phyloP scores from a whole-genome alignment of 2,113 vertebrate genomes.

The Tachysurus vachellii region DNA sequence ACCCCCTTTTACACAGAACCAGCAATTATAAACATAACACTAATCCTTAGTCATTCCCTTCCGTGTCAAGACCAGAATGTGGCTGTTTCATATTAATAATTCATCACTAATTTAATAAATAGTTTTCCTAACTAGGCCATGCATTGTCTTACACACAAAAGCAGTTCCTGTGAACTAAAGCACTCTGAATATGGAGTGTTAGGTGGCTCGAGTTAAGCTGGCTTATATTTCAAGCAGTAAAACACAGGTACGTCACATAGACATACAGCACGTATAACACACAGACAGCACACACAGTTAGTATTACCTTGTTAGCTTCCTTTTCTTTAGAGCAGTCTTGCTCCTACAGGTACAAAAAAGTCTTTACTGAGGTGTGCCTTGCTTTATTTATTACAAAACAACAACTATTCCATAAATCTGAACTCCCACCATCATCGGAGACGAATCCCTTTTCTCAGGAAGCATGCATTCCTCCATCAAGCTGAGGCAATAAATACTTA shows the following conservation, averaged over 20 bases:
- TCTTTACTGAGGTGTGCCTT: conserved; percentile 30
- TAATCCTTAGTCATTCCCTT: too few relatives aligned
- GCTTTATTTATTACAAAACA: background rate
- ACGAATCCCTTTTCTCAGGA: background rate
- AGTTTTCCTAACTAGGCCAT: background rate
- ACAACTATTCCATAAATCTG: background rate
- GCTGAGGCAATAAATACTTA: background rate
- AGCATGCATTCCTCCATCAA: conserved; percentile 22
- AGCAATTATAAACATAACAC: background rate
- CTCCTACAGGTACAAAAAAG: conserved; percentile 78
- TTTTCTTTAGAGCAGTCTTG: conserved; percentile 97
- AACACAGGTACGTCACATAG: background rate
- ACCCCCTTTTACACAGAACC: background rate
- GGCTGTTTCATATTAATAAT: background rate
- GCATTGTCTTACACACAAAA: background rate
- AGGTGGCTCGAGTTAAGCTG: conserved; percentile 4
- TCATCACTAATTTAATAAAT: background rate
- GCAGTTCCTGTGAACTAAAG: background rate
- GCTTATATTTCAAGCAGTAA: background rate
- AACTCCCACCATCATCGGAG: background rate
- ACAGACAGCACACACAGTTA: conserved; percentile 23
- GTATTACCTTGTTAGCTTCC: conserved; percentile 92
- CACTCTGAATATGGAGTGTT: conserved; percentile 21
- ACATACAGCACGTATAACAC: background rate
- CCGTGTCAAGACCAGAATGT: background rate